phyloP scores from a whole-genome alignment of 2,113 vertebrate species.

The Brachyistius frenatus region DNA sequence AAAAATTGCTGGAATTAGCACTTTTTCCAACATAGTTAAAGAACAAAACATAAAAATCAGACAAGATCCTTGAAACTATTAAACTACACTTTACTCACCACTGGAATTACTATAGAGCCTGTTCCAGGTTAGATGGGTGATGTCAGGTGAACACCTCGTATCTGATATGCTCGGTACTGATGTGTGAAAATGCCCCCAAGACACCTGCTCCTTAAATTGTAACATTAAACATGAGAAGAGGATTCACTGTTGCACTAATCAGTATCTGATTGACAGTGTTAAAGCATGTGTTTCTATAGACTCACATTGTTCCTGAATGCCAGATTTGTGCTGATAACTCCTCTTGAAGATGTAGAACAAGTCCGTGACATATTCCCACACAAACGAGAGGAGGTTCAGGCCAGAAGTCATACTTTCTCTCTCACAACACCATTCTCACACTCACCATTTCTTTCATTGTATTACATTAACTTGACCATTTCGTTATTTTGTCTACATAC shows the following conservation, averaged over 20 bases:
- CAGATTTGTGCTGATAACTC: slow-evolving; percentile 53
- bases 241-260: slow-evolving; percentile 25
- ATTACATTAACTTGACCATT: not conserved
- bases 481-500: no score
- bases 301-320: slow-evolving; percentile 46
- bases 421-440: not conserved
- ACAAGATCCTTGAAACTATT: no score
- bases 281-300: slow-evolving; percentile 27
- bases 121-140: not conserved
- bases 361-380: slow-evolving; percentile 30
- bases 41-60: no score
- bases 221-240: slow-evolving; percentile 12
- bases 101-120: no score
- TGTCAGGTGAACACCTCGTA: not conserved
- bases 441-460: not conserved
- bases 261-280: slow-evolving; percentile 50
- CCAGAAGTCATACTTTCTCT: not conserved
- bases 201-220: slow-evolving; percentile 24
- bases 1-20: not conserved
- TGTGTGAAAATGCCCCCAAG: slow-evolving; percentile 1
- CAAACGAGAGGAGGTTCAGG: slow-evolving; percentile 10
- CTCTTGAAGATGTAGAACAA: not conserved
- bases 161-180: not conserved
- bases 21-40: not conserved
- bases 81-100: no score